Conservation (phyloP, 37 sponge, comb jelly and placozoan genomes). For the Theonella swinhoei region DNA sequence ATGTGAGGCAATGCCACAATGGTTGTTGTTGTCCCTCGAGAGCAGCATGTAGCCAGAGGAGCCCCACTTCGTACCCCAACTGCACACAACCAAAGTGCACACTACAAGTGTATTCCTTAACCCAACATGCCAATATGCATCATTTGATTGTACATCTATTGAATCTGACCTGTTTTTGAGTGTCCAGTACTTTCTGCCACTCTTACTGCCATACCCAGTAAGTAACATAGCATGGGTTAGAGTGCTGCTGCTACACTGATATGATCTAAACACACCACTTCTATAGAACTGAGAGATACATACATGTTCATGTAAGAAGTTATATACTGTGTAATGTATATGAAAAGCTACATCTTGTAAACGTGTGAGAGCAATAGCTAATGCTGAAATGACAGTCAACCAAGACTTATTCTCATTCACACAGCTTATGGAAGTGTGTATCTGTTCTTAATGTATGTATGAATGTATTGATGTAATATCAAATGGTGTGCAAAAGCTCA, state of each 20-base stretch:
- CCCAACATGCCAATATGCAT: background rate
- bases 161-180: constrained; percentile 80
- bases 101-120: no score
- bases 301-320: no score
- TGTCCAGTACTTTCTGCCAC: constrained; percentile 72
- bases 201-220: constrained; percentile 51
- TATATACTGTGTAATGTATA: no score
- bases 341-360: no score
- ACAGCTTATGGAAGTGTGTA: no score
- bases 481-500: constrained; percentile 2
- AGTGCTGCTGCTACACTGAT: constrained; percentile 34
- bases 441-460: background rate
- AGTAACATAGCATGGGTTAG: constrained; percentile 35
- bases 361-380: no score
- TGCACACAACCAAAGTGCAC: background rate
- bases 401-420: no score
- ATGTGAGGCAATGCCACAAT: constrained; percentile 58
- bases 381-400: no score
- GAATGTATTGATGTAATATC: background rate
- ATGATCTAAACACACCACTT: constrained; percentile 42
- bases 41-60: constrained; percentile 54
- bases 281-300: constrained; percentile 53
- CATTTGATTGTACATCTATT: no score
- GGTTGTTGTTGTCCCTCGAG: constrained; percentile 38
- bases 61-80: constrained; percentile 59